phyloP scores from a whole-genome alignment of 2,113 vertebrate genomes.

The Nestor notabilis region DNA sequence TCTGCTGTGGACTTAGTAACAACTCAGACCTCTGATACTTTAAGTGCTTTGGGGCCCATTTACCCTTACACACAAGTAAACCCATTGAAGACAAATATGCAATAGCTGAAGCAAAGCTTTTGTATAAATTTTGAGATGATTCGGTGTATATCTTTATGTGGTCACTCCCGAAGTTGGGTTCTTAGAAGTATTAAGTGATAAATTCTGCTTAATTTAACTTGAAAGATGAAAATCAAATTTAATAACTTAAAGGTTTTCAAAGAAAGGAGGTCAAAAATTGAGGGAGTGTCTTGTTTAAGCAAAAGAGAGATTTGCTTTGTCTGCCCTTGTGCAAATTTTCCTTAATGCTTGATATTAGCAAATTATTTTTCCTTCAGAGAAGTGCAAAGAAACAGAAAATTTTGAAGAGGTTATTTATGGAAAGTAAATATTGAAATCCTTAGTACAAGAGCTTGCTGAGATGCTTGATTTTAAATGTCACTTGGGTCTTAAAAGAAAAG shows the following conservation, averaged over 20 bases:
- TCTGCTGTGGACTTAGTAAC: not conserved
- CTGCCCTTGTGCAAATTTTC: slow-evolving; percentile 11
- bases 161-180: not conserved
- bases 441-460: not conserved
- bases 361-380: not conserved
- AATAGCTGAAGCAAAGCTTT: not conserved
- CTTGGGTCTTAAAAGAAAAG: not conserved
- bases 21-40: not conserved
- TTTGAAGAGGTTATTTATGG: not conserved
- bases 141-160: not conserved
- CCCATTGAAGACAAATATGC: not conserved
- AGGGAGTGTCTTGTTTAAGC: not conserved
- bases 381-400: not conserved
- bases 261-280: not conserved
- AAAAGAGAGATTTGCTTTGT: not conserved
- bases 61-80: not conserved
- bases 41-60: not conserved
- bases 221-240: not conserved
- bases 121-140: not conserved
- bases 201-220: not conserved
- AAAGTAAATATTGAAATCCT: slow-evolving; percentile 16
- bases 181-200: not conserved
- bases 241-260: not conserved
- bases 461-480: not conserved
- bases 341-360: not conserved